Base-by-base conservation (phyloP, 2,113 vertebrate genomes). In the Syngnathus floridae region DNA sequence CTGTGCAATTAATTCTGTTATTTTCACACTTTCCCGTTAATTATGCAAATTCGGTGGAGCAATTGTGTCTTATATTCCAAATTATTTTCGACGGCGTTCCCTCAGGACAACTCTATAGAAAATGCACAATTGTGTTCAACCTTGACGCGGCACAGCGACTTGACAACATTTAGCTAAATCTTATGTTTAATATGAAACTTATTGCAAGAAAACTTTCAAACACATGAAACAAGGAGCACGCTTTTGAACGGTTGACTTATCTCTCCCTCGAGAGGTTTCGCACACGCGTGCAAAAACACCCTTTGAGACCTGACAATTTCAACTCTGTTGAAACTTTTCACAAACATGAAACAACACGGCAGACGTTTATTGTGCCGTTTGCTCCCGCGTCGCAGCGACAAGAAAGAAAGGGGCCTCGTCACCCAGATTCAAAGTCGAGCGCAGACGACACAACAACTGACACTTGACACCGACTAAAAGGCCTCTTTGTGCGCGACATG, bases 311-410 rank as follows among this genome's bases (percentile, higher is more conserved):
- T 72, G 69, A 75, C 65, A 78, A 74, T 75, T 49, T 65, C 56
- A 84, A 75, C 77, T 79, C 64, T 63, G 65, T 55, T 72, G 61
- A 78, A 80, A 78, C 56, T 74, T 70, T 84, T 38, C 19, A 45
- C 55, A 17, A 80, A 80, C 72, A 80, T 78, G 66, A 80, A 83
- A 80, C 63, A 37, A 64, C 64, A 48, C n/a, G 48, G 72, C 72
- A 70, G 59, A 84, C 68, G 82, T 83, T 81, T 67, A 70, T 63
- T 54, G 16, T 75, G 76, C 64, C 78, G 77, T 81, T 78, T 84
- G 69, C 76, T 77, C 76, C 74, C 64, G 64, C 73, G 58, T 73
- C 9, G 38, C 40, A 3, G 21, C 21, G 59, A 43, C 38, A 40
- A 71, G 69, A 64, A 64, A 48, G n/a, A 48, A 37, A 51, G 48